Percentiles rank a stretch among this genome's conserved stretches.
Evolutionary conservation across 2,113 vertebrate species (phyloP).

Genomic region (Paradoxurus hermaphroditus): DNA sequence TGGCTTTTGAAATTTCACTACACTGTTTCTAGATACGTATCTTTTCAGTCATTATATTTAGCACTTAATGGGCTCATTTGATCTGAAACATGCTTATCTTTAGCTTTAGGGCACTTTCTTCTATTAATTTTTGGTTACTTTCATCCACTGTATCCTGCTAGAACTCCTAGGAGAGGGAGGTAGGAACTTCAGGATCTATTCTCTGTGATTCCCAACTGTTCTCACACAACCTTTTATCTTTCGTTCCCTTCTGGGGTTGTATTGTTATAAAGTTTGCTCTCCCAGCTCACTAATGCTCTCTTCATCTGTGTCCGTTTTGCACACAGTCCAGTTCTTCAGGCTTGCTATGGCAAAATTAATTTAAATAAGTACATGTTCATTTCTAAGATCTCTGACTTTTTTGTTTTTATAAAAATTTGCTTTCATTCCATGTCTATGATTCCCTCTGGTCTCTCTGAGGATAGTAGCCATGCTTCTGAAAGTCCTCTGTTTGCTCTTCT

Average conservation of each 20-base stretch:
- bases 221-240: not conserved
- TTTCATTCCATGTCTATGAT: not conserved
- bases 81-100: not conserved
- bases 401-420: not conserved
- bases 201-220: not conserved
- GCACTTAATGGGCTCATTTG: not conserved
- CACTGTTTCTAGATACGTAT: not conserved
- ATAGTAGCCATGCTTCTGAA: not conserved
- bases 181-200: not conserved
- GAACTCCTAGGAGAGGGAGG: not conserved
- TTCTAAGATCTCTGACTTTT: not conserved
- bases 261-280: not conserved
- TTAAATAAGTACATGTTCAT: not conserved
- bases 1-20: not conserved
- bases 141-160: not conserved
- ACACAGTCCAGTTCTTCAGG: not conserved
- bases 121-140: not conserved
- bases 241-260: not conserved
- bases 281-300: not conserved
- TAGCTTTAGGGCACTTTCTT: not conserved
- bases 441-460: not conserved
- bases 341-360: slow-evolving; percentile 27
- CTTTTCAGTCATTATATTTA: not conserved
- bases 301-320: not conserved
- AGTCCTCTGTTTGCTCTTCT: not conserved